phyloP scores from a whole-genome alignment of 2,113 vertebrate genomes.

The Phodopus roborovskii region DNA sequence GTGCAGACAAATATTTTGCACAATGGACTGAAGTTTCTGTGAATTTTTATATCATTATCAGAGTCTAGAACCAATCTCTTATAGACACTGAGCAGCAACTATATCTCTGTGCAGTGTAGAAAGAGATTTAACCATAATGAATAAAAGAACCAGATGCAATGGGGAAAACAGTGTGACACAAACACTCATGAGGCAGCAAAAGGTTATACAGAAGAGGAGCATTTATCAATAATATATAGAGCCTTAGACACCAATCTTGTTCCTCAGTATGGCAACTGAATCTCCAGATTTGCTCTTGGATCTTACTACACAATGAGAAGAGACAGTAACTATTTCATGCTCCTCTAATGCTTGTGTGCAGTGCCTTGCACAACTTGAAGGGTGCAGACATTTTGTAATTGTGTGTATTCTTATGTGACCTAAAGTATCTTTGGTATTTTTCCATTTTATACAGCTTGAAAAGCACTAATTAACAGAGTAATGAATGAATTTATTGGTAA shows the following conservation, averaged over 20 bases:
- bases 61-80: background rate
- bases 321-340: background rate
- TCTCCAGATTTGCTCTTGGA: background rate
- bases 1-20: background rate
- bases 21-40: background rate
- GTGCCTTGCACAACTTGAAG: background rate
- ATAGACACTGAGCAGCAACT: too few relatives aligned
- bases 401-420: conserved; percentile 51
- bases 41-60: background rate
- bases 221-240: too few relatives aligned
- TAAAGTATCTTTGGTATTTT: background rate
- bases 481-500: conserved; percentile 52
- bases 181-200: background rate
- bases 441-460: conserved; percentile 15
- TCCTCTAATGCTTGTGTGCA: background rate
- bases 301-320: background rate
- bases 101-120: background rate
- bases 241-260: background rate
- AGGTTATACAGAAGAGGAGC: background rate
- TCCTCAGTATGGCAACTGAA: background rate
- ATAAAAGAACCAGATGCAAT: background rate
- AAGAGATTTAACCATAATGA: background rate
- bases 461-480: conserved; percentile 42
- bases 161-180: background rate
- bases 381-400: background rate